Evolutionary conservation across 1,140 invertebrate species (phyloP).

Genomic region (Babylonia areolata): DNA sequence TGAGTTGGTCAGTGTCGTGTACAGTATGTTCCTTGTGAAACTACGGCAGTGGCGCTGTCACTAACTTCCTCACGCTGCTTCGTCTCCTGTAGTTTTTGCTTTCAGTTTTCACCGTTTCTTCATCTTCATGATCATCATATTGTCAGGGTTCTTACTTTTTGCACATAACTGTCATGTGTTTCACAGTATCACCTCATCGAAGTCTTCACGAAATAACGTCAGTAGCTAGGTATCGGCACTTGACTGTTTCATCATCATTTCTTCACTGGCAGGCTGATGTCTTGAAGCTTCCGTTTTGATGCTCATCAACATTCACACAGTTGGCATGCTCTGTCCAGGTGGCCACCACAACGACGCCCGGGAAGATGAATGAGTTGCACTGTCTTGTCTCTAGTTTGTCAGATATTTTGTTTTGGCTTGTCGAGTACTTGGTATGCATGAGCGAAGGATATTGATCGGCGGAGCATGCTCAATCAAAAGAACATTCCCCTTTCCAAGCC

Average conservation of each 20-base stretch:
- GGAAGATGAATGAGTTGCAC: not conserved
- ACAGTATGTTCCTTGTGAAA: not conserved
- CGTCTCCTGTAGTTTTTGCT: constrained; percentile 12
- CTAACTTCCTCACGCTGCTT: constrained; percentile 28
- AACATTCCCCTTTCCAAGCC: not conserved
- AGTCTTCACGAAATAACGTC: too few relatives aligned
- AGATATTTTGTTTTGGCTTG: not conserved
- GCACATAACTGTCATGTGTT: not conserved
- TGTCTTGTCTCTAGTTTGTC: not conserved
- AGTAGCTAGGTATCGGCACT: too few relatives aligned
- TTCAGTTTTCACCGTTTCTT: constrained; percentile 7
- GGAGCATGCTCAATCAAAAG: constrained; percentile 36
- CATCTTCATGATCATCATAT: too few relatives aligned
- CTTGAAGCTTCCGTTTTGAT: not conserved
- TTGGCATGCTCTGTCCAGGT: not conserved
- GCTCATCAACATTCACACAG: not conserved
- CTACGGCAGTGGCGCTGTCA: constrained; percentile 19
- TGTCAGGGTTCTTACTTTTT: not conserved
- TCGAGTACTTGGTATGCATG: not conserved
- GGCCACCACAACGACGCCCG: not conserved
- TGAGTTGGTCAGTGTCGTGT: not conserved
- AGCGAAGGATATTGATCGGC: constrained; percentile 20
- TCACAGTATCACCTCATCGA: too few relatives aligned
- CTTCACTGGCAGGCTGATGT: too few relatives aligned
- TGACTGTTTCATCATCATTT: too few relatives aligned